phyloP scores from a whole-genome alignment of 2,113 vertebrate species.

The Cichladusa arquata region DNA sequence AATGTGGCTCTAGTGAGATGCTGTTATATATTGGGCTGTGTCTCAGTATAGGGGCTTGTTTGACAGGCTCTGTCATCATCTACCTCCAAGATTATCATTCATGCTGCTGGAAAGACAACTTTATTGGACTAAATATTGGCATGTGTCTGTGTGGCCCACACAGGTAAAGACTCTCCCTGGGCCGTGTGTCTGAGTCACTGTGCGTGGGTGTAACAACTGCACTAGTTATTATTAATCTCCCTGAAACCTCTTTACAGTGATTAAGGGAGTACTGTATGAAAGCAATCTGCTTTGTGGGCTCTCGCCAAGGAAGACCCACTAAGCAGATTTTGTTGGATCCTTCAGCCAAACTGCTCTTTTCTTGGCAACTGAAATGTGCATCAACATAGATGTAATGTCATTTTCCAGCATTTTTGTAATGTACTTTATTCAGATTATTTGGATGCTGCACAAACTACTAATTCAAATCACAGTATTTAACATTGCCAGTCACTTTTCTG shows the following conservation, averaged over 20 bases:
- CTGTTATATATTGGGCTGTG: neutral
- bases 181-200: slow-evolving; percentile 41
- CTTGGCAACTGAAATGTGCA: slow-evolving; percentile 25
- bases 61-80: slow-evolving; percentile 43
- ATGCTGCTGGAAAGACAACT: slow-evolving; percentile 32
- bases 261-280: slow-evolving; percentile 45
- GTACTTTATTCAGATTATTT: slow-evolving; percentile 4
- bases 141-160: slow-evolving; percentile 38
- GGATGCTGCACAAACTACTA: neutral
- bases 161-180: slow-evolving; percentile 35
- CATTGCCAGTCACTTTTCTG: neutral
- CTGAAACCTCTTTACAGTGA: slow-evolving; percentile 51
- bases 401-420: neutral
- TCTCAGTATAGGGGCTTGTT: neutral
- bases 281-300: slow-evolving; percentile 45
- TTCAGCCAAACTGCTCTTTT: slow-evolving; percentile 66
- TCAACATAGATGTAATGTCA: slow-evolving; percentile 19
- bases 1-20: neutral
- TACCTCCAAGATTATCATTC: slow-evolving; percentile 34
- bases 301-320: slow-evolving; percentile 43
- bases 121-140: slow-evolving; percentile 56
- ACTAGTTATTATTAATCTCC: slow-evolving; percentile 64
- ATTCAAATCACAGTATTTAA: slow-evolving; percentile 24
- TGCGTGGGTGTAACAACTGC: slow-evolving; percentile 25
- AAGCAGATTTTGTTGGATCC: slow-evolving; percentile 57